Conservation (phyloP, 2,888 invertebrate genomes). For the Pterostichus madidus region DNA sequence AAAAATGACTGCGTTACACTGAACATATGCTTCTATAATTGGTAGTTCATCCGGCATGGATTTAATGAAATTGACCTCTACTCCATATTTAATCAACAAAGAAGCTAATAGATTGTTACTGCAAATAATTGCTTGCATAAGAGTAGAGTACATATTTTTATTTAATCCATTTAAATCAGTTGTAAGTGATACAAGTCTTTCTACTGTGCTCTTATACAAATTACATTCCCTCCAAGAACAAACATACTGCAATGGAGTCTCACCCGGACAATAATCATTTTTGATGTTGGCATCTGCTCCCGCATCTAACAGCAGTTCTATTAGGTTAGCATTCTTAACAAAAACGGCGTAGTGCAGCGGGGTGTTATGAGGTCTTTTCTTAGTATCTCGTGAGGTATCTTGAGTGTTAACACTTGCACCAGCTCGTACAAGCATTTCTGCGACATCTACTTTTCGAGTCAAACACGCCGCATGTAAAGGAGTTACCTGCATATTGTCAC, state of each 20-base stretch:
- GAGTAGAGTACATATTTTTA: background rate
- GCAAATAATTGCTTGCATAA: background rate
- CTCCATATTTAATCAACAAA: background rate
- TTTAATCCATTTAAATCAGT: too few species aligned
- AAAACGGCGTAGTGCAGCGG: background rate
- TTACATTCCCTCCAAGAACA: background rate
- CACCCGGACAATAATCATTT: background rate
- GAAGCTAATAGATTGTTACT: background rate
- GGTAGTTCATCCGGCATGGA: too few species aligned
- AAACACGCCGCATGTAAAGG: background rate
- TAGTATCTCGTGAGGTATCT: too few species aligned
- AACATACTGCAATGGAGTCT: constrained; percentile 4
- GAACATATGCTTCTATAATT: too few species aligned
- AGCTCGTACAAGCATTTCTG: too few species aligned
- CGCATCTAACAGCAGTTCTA: background rate
- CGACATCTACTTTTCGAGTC: background rate
- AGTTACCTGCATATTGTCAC: background rate
- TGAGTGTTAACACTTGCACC: background rate
- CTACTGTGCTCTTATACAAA: too few species aligned
- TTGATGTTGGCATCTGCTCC: too few species aligned
- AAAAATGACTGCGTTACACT: too few species aligned
- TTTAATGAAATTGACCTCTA: background rate
- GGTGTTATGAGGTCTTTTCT: background rate
- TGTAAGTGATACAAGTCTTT: too few species aligned
- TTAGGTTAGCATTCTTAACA: background rate